Conservation (phyloP, 1,140 invertebrate genomes). For the Planococcus citri region DNA sequence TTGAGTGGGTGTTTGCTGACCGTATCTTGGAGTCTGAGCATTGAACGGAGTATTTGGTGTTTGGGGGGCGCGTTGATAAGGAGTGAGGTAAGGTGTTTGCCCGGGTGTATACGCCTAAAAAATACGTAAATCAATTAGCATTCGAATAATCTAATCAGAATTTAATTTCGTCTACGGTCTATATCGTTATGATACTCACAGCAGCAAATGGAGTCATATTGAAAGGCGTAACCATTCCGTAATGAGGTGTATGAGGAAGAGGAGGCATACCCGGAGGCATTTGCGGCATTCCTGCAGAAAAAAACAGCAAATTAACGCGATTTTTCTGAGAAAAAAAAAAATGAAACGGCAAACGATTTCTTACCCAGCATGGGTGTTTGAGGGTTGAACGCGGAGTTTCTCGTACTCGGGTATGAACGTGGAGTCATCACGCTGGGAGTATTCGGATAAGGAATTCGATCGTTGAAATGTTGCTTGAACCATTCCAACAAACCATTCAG, state of each 20-base stretch:
- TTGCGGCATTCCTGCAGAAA: neutral
- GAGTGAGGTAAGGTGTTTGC: conserved; percentile 81
- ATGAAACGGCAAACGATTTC: neutral
- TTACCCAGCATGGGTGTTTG: conserved; percentile 38
- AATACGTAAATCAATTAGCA: neutral
- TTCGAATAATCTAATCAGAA: neutral
- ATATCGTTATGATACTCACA: neutral
- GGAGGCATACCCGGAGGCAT: neutral
- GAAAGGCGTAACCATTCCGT: neutral
- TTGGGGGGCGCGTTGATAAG: conserved; percentile 52
- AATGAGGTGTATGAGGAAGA: neutral
- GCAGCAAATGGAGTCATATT: neutral
- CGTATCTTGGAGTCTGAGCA: conserved; percentile 46
- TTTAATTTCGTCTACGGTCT: too few relatives aligned
- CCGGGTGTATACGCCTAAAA: neutral
- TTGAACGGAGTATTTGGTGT: conserved; percentile 25
- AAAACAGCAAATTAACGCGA: conserved; percentile 8
- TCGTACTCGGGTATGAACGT: conserved; percentile 41
- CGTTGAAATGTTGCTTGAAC: conserved; percentile 96
- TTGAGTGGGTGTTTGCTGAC: conserved; percentile 42
- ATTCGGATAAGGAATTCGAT: conserved; percentile 68
- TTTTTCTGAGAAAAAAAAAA: conserved; percentile 36
- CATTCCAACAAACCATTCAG: conserved; percentile 75
- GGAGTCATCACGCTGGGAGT: conserved; percentile 53
- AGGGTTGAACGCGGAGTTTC: conserved; percentile 50